Percentiles rank a stretch among this genome's conserved stretches.
Conservation (phyloP, 2,113 vertebrate genomes). For the Serinus canaria region DNA sequence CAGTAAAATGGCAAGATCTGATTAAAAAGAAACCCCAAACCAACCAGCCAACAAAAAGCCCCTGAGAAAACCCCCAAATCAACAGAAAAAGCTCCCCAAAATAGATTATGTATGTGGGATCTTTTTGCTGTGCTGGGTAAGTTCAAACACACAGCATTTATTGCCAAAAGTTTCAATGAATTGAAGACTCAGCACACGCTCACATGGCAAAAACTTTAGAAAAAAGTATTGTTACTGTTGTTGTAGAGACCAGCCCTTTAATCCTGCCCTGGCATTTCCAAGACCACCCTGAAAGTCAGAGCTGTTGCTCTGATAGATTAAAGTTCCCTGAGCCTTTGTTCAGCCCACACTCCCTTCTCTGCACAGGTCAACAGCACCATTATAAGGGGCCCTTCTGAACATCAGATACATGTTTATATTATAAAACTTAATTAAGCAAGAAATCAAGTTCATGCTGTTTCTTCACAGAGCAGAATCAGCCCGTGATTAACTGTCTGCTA, state of each 20-base stretch:
- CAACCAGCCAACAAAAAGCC: neutral
- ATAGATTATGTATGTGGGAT: neutral
- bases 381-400: neutral
- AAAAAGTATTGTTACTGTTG: neutral
- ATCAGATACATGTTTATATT: neutral
- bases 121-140: neutral
- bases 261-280: neutral
- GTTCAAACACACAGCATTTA: neutral
- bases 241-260: neutral
- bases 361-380: neutral
- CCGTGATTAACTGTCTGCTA: neutral
- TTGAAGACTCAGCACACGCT: neutral
- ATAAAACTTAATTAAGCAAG: neutral
- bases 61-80: neutral
- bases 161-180: neutral
- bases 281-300: constrained; percentile 10
- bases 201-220: neutral
- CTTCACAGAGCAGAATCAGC: neutral
- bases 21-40: neutral
- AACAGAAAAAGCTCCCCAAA: neutral
- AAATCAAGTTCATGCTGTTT: neutral
- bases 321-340: neutral
- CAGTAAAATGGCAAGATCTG: neutral
- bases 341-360: neutral
- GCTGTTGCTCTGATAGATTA: neutral